Percentiles rank a stretch among this genome's conserved stretches.
These are phyloP conservation scores for Orthonychiurus folsomi DNA, from an alignment of 2,888 invertebrate species.

Conservation along the genomic window DNA sequence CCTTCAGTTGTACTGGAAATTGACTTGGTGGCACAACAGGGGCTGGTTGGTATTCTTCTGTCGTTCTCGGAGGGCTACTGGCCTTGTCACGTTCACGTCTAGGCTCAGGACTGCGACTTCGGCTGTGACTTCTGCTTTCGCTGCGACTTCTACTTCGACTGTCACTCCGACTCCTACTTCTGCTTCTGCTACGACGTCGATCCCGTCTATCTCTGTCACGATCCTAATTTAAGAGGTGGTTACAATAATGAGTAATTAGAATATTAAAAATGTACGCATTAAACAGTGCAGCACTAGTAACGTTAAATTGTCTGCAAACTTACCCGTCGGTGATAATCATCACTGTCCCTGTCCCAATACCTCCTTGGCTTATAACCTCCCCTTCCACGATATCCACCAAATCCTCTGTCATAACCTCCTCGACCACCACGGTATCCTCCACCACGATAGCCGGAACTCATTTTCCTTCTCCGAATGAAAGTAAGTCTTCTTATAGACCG, in stretches of 20 bases:
- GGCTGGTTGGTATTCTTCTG: slow-evolving; percentile 24
- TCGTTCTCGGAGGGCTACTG: slow-evolving; percentile 17
- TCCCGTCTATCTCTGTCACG: slow-evolving; percentile 10
- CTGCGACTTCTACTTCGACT: slow-evolving; percentile 32
- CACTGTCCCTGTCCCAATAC: slow-evolving; percentile 40
- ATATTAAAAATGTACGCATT: background rate
- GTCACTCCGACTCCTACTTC: slow-evolving; percentile 25
- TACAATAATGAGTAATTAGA: slow-evolving; percentile 6
- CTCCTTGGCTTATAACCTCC: slow-evolving; percentile 27
- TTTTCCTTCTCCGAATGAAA: background rate
- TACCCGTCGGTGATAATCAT: slow-evolving; percentile 36
- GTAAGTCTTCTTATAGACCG: too few species aligned
- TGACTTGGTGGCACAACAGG: background rate
- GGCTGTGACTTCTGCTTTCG: slow-evolving; percentile 22
- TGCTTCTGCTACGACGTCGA: slow-evolving; percentile 24
- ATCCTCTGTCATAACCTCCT: too few species aligned
- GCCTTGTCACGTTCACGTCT: background rate
- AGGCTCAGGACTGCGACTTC: slow-evolving; percentile 13
- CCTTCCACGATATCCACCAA: too few species aligned
- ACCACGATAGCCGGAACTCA: background rate
- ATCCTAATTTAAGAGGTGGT: slow-evolving; percentile 2
- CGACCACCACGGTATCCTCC: slow-evolving; percentile 11
- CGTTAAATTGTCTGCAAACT: slow-evolving; percentile 19
- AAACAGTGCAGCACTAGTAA: background rate
- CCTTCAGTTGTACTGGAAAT: background rate